Evolutionary conservation across 2,113 vertebrate species (phyloP).

Genomic region (Odontesthes bonariensis): DNA sequence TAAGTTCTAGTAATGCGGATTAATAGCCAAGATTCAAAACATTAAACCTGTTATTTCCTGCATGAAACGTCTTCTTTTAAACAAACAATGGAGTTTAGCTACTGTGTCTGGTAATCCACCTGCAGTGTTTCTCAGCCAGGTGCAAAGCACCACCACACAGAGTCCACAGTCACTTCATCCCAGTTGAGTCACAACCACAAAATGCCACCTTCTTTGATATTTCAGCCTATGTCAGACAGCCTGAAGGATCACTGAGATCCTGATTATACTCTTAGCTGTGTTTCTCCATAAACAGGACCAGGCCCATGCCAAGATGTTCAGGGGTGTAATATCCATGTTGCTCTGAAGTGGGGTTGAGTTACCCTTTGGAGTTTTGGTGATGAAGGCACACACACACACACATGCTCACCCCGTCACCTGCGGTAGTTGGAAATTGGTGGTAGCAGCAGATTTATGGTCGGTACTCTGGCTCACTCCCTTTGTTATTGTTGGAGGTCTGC

Average conservation of each 20-base stretch:
- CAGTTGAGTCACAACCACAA: conserved; percentile 70
- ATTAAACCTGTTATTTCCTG: conserved; percentile 21
- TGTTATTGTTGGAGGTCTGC: conserved; percentile 83
- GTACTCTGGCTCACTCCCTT: conserved; percentile 65
- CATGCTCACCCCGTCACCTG: conserved; percentile 72
- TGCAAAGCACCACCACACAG: conserved; percentile 54
- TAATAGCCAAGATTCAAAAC: conserved; percentile 13
- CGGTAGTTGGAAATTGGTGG: conserved; percentile 81
- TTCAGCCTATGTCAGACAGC: conserved; percentile 75
- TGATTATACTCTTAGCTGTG: conserved; percentile 82
- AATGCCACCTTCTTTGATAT: conserved; percentile 79
- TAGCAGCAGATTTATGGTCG: conserved; percentile 82
- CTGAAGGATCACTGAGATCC: conserved; percentile 75
- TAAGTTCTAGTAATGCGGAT: conserved; percentile 18
- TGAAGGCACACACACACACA: conserved; percentile 54
- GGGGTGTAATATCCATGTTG: conserved; percentile 83
- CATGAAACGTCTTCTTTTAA: background rate
- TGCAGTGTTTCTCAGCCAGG: conserved; percentile 73
- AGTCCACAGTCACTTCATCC: conserved; percentile 60
- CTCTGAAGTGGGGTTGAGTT: conserved; percentile 81
- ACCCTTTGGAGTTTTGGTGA: conserved; percentile 86
- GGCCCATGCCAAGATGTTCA: conserved; percentile 74
- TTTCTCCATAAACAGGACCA: conserved; percentile 81
- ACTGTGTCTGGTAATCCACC: conserved; percentile 66
- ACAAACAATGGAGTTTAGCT: conserved; percentile 33